A percentile compares a stretch with the other conserved stretches of the same genome.
Evolutionary conservation across 1,140 invertebrate species (phyloP).

Genomic region (Papilio xuthus): DNA sequence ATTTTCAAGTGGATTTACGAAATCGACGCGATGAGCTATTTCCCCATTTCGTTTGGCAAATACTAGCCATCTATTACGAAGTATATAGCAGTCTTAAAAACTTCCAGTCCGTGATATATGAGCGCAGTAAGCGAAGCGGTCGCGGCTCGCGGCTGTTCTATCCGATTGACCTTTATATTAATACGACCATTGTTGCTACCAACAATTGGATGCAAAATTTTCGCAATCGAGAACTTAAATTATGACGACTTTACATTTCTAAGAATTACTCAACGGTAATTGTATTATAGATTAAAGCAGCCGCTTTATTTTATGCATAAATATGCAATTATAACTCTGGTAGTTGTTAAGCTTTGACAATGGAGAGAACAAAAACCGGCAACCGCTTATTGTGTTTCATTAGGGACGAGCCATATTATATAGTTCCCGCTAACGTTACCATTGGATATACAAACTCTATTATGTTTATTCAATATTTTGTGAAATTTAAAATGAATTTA

Average conservation of each 20-base stretch:
- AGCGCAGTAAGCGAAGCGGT: neutral
- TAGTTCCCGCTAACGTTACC: slow-evolving; percentile 56
- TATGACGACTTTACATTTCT: slow-evolving; percentile 58
- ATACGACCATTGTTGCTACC: slow-evolving; percentile 62
- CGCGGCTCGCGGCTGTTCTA: slow-evolving; percentile 35
- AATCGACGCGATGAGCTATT: slow-evolving; percentile 44
- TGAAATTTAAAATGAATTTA: slow-evolving; percentile 62
- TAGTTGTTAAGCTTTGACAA: slow-evolving; percentile 69
- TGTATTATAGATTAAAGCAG: slow-evolving; percentile 64
- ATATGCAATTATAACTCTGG: slow-evolving; percentile 71
- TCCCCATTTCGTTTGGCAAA: slow-evolving; percentile 38
- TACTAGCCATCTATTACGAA: slow-evolving; percentile 8
- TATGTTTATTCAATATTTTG: slow-evolving; percentile 74
- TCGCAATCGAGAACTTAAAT: slow-evolving; percentile 58
- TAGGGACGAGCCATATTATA: slow-evolving; percentile 60
- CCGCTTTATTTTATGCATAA: slow-evolving; percentile 71
- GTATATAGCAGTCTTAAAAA: slow-evolving; percentile 46
- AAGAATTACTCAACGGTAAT: slow-evolving; percentile 74
- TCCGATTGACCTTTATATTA: slow-evolving; percentile 67
- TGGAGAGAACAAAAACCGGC: slow-evolving; percentile 67
- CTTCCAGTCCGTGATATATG: slow-evolving; percentile 54
- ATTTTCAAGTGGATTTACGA: slow-evolving; percentile 63
- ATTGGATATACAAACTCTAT: slow-evolving; percentile 58
- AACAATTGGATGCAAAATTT: slow-evolving; percentile 63
- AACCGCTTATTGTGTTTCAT: slow-evolving; percentile 66